A percentile compares a stretch with the other conserved stretches of the same genome.
Evolutionary conservation across 2,888 invertebrate genomes (phyloP).

Genomic region (Macroteleia sp.): DNA sequence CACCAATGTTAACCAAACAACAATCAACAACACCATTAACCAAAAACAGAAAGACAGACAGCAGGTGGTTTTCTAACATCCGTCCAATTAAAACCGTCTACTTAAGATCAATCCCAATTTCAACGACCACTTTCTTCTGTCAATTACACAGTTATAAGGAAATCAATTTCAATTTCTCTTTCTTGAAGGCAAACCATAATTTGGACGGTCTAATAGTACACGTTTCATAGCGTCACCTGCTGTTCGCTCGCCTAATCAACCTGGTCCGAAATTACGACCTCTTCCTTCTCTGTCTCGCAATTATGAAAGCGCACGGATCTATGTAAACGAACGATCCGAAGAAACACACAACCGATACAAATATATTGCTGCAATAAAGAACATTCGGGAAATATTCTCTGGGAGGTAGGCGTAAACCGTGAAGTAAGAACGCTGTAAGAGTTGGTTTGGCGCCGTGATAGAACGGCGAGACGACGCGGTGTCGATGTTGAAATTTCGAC

Average conservation of each 20-base stretch:
- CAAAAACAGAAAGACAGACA: slow-evolving; percentile 9
- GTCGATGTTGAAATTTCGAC: slow-evolving; percentile 47
- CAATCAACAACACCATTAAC: neutral
- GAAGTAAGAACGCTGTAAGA: slow-evolving; percentile 25
- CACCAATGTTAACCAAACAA: too few relatives aligned
- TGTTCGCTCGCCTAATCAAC: slow-evolving; percentile 4
- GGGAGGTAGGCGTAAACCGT: slow-evolving; percentile 41
- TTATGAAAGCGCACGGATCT: slow-evolving; percentile 13
- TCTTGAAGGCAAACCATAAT: slow-evolving; percentile 21
- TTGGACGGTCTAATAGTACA: slow-evolving; percentile 39
- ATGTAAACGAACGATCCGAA: slow-evolving; percentile 7
- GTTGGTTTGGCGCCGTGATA: slow-evolving; percentile 32
- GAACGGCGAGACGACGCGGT: slow-evolving; percentile 39
- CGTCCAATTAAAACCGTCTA: slow-evolving; percentile 26
- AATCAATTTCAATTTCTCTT: slow-evolving; percentile 50
- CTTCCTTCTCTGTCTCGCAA: slow-evolving; percentile 5
- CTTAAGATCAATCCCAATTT: slow-evolving; percentile 25
- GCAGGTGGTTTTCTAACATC: slow-evolving; percentile 38
- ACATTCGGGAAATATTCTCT: slow-evolving; percentile 32
- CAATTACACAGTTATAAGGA: slow-evolving; percentile 40
- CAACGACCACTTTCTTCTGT: slow-evolving; percentile 13
- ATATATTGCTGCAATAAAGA: slow-evolving; percentile 51
- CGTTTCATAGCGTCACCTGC: slow-evolving; percentile 46
- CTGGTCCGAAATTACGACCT: slow-evolving; percentile 23
- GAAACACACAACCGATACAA: neutral